A percentile compares a stretch with the other conserved stretches of the same genome.
These are phyloP conservation scores for Mola mola DNA, from an alignment of 2,113 vertebrate genomes.

Conservation along the genomic window DNA sequence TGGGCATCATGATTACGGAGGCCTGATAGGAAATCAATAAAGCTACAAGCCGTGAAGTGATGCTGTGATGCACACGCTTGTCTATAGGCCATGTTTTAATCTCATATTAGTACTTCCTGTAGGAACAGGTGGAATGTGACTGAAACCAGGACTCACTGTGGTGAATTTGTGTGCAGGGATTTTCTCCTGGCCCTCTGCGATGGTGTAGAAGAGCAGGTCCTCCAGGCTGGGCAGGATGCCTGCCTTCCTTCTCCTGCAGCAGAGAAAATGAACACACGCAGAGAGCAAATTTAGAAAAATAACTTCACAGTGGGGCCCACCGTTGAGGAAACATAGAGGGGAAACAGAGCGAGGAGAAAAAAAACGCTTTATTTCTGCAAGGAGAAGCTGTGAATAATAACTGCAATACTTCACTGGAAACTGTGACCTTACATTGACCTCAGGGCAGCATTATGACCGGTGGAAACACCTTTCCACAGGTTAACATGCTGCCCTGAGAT, in stretches of 20 bases:
- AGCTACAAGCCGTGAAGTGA: slow-evolving; percentile 2
- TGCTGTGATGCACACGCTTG: not conserved
- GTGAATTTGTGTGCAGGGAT: slow-evolving; percentile 98
- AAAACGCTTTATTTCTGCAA: slow-evolving; percentile 34
- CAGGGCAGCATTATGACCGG: slow-evolving; percentile 10
- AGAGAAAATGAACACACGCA: slow-evolving; percentile 7
- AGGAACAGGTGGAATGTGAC: not conserved
- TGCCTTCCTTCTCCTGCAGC: slow-evolving; percentile 90
- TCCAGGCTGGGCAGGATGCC: slow-evolving; percentile 97
- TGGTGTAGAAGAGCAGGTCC: slow-evolving; percentile 98
- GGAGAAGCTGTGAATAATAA: slow-evolving; percentile 51
- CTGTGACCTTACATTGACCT: slow-evolving; percentile 20
- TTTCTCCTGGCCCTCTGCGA: slow-evolving; percentile 98
- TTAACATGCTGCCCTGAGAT: slow-evolving; percentile 25
- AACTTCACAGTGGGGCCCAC: not conserved
- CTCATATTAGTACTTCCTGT: not conserved
- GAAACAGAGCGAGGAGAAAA: slow-evolving; percentile 36
- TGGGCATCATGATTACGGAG: not conserved
- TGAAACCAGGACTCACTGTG: slow-evolving; percentile 86
- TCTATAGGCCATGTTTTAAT: not conserved
- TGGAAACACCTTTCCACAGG: slow-evolving; percentile 21
- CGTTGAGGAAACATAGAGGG: slow-evolving; percentile 13
- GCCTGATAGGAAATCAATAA: slow-evolving; percentile 36
- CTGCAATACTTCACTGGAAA: slow-evolving; percentile 19
- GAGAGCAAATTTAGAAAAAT: slow-evolving; percentile 9